Percentiles rank a stretch among this genome's conserved stretches.
These are phyloP conservation scores for Alviniconcha marisindica DNA, from an alignment of 1,140 invertebrate genomes.

Conservation along the genomic window DNA sequence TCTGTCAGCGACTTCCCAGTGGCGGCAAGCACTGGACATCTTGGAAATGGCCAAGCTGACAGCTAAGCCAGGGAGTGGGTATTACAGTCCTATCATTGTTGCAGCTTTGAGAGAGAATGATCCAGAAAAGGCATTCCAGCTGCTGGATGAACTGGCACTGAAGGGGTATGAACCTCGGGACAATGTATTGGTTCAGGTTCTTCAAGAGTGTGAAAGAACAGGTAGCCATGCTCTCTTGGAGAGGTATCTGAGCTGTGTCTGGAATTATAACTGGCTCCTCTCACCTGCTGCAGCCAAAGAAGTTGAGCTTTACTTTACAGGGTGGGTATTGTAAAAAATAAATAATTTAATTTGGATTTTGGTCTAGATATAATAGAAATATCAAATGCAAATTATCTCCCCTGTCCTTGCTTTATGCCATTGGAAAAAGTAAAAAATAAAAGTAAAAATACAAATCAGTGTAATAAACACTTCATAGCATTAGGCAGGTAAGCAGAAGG, in stretches of 20 bases:
- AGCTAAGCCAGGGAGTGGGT: not conserved
- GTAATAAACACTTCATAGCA: too few species aligned
- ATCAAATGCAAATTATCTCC: too few species aligned
- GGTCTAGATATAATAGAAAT: too few species aligned
- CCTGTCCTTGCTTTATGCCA: too few species aligned
- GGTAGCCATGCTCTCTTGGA: slow-evolving; percentile 15
- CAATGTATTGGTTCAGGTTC: slow-evolving; percentile 1
- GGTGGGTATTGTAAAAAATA: not conserved
- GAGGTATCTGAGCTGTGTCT: slow-evolving; percentile 19
- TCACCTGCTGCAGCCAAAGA: not conserved
- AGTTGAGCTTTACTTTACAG: slow-evolving; percentile 25
- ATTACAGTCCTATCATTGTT: slow-evolving; percentile 34
- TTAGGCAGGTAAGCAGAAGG: too few species aligned
- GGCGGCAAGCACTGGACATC: slow-evolving; percentile 37
- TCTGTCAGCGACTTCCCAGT: slow-evolving; percentile 31
- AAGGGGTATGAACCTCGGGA: slow-evolving; percentile 20
- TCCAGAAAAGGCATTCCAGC: not conserved
- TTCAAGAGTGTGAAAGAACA: not conserved
- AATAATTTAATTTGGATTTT: too few species aligned
- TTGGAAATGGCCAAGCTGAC: slow-evolving; percentile 43
- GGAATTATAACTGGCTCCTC: slow-evolving; percentile 31
- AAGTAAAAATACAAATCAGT: too few species aligned
- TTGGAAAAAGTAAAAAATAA: too few species aligned
- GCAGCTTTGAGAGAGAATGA: slow-evolving; percentile 41
- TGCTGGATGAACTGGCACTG: slow-evolving; percentile 24